Percentiles rank a stretch among this genome's conserved stretches.
These are phyloP conservation scores for Plebejus argus DNA, from an alignment of 2,888 invertebrate genomes.

Conservation along the genomic window DNA sequence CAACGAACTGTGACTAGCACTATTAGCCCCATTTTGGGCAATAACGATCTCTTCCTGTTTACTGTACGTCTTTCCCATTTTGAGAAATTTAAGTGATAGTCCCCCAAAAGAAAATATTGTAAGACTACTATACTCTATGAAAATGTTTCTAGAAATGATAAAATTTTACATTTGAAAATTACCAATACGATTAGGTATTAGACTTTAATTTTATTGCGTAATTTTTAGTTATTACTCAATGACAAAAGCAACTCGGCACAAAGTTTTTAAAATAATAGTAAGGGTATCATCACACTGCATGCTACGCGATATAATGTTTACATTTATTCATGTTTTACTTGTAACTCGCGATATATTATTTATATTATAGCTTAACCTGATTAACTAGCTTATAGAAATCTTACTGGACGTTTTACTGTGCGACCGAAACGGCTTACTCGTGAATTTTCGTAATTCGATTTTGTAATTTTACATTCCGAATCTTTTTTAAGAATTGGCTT, in stretches of 20 bases:
- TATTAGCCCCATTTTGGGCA: too few species aligned
- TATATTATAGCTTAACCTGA: not conserved
- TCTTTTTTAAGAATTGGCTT: not conserved
- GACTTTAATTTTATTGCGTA: too few species aligned
- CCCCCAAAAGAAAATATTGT: too few species aligned
- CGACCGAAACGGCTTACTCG: conserved; percentile 12
- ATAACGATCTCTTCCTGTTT: too few species aligned
- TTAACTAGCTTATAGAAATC: not conserved
- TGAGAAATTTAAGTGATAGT: not conserved
- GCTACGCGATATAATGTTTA: conserved; percentile 10
- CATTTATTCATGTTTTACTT: not conserved
- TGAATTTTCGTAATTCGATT: not conserved
- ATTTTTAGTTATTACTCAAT: not conserved
- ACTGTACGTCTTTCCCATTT: conserved; percentile 4
- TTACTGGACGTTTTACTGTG: conserved; percentile 2
- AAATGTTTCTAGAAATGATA: too few species aligned
- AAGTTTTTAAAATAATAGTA: conserved; percentile 18
- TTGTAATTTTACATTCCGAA: not conserved
- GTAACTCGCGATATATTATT: not conserved
- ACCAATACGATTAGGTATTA: too few species aligned
- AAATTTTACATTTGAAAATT: too few species aligned
- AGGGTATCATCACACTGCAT: not conserved
- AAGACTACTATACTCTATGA: too few species aligned
- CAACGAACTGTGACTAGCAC: not conserved
- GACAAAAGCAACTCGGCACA: conserved; percentile 10